Evolutionary conservation across 1,140 invertebrate species (phyloP), one percentile per base, ranked within the genome.

Genomic region (Drosophila suzukii): DNA sequence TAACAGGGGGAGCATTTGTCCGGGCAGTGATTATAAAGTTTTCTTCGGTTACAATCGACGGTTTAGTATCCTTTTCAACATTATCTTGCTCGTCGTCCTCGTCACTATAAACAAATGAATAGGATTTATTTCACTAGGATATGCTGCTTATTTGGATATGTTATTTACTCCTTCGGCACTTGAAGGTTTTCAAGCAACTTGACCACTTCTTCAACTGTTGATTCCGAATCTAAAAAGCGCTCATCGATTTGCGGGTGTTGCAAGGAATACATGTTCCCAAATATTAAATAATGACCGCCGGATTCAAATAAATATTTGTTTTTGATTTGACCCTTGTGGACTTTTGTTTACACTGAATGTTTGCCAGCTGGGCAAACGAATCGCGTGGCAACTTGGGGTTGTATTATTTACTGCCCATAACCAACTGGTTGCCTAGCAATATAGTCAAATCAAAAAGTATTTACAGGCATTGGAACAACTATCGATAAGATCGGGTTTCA

Each of bases 21-120:
- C 94, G 95, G 2, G 95, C 89, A 62, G 92, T 94, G 38, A 96
- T 81, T 56, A 92, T 81, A 46, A 92, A 92, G 57, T 85, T 81
- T 3, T 92, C 75, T 1, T 92, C 85, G 7, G 72, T 76, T 32
- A 83, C 46, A 27, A 49, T 50, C 34, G 49, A 43, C 4, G 41
- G 12, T 5, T 30, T 55, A 2, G 41, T 17, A 0, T 49, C 34
- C 3, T n/a, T 15, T 4, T 41, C 15, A 24, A 10, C 12, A 10
- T 30, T 7, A 10, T 12, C 39, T 6, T 30, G 24, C 0, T 10
- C 13, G 7, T 62, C 61, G 8, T 34, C 44, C 1, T 65, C 62
- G 10, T 57, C 66, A 12, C 82, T 86, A 30, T 4, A 50, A 34
- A 6, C 0, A 8, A 44, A 17, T 39, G 4, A 20, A 8, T 20